Evolutionary conservation across 2,888 invertebrate genomes (phyloP), one percentile per base, ranked within the genome.

Genomic region (Halocaridina rubra): DNA sequence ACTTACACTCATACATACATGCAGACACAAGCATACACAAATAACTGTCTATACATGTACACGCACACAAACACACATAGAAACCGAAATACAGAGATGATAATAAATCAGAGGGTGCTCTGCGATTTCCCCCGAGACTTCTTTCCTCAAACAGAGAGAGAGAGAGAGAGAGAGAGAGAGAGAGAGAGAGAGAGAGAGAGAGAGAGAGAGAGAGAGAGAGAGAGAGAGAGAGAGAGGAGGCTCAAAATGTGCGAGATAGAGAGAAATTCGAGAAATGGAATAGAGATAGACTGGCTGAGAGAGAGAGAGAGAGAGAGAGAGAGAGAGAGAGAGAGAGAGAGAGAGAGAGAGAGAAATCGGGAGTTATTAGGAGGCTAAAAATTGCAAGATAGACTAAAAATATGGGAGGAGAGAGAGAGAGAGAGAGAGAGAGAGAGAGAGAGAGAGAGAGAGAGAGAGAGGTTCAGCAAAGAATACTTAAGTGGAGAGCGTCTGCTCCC

Each of bases 191-290:
- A 61, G 61, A 61, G 61, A 61, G 61, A 61, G 61, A 61, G 61
- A 61, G 69, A 69, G 69, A 2, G 69, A 69, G 69, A 30, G 69
- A 69, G 69, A 27, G 69, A 69, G 69, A 69, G 69, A 69, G 29
- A 69, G 69, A 27, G 16, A 69, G 69, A 27, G 69, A 69, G 69
- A 69, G 53, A 5, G 27, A 27, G 13, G 2, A 3, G 2, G 30
- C 29, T 19, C 19, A 59, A 1, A 4, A 24, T 8, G 19, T 22
- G 39, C 8, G 72, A 33, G 33, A n/a, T 19, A n/a, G 39, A 72
- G 19, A 33, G n/a, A 5, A 24, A 10, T n/a, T n/a, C n/a, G n/a
- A n/a, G n/a, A n/a, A n/a, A n/a, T n/a, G n/a, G n/a, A n/a, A n/a
- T n/a, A n/a, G 33, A 4, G 10, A 4, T 3, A 72, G 33, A 16